Evolutionary conservation across 2,888 invertebrate species (phyloP).

Genomic region (Globia sparganii): DNA sequence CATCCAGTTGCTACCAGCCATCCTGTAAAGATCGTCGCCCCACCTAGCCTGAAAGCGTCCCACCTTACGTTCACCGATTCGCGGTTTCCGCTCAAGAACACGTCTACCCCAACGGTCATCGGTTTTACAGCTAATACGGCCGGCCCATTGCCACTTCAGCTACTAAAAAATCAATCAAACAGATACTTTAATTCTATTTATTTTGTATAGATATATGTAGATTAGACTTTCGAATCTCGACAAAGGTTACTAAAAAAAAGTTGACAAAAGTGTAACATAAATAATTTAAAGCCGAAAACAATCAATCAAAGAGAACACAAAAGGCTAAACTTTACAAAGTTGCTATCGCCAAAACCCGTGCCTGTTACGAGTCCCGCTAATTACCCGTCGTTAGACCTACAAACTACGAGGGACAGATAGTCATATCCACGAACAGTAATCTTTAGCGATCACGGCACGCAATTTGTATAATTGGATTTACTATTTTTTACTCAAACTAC

Average conservation of each 20-base stretch:
- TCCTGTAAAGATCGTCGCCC: no score
- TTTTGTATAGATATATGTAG: background rate
- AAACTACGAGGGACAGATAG: conserved; percentile 10
- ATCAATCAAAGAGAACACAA: conserved; percentile 46
- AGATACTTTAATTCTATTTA: no score
- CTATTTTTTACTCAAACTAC: conserved; percentile 41
- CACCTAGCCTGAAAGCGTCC: no score
- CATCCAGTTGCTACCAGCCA: no score
- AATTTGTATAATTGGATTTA: conserved; percentile 49
- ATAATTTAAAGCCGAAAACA: conserved; percentile 22
- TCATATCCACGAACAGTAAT: conserved; percentile 21
- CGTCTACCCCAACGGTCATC: no score
- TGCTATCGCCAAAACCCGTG: conserved; percentile 39
- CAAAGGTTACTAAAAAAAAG: conserved; percentile 1
- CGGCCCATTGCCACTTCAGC: no score
- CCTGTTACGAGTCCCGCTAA: conserved; percentile 59
- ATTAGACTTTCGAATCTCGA: background rate
- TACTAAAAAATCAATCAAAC: no score
- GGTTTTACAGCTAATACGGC: no score
- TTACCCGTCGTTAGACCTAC: conserved; percentile 39
- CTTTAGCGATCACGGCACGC: conserved; percentile 54
- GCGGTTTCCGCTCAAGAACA: no score
- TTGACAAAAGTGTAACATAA: background rate
- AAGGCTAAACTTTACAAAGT: conserved; percentile 31
- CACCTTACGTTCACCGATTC: no score